These are phyloP conservation scores for Entomyzon cyanotis DNA, from an alignment of 2,113 vertebrate species.

Conservation along the genomic window DNA sequence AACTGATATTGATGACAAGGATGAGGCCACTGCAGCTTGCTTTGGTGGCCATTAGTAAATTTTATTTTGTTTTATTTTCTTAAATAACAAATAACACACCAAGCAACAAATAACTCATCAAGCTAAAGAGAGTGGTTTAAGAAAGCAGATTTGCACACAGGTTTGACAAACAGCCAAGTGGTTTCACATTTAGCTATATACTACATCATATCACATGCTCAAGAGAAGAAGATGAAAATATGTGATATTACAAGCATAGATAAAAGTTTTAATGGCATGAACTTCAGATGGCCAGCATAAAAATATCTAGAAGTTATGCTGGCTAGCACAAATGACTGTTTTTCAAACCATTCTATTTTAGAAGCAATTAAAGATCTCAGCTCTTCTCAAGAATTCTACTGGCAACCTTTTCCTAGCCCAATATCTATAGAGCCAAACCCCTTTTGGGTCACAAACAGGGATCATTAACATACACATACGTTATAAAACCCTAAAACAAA, in stretches of 20 bases:
- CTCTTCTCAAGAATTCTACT: neutral
- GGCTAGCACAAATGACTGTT: neutral
- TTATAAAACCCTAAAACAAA: neutral
- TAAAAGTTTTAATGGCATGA: neutral
- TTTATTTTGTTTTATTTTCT: neutral
- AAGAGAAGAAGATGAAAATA: neutral
- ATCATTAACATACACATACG: fast-evolving
- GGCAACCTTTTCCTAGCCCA: neutral
- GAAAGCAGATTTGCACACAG: neutral
- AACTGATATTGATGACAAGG: neutral
- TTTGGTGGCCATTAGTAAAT: neutral
- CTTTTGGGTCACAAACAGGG: neutral
- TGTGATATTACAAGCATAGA: neutral
- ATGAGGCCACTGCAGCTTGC: neutral
- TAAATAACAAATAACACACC: neutral
- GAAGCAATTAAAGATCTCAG: neutral
- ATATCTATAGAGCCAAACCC: neutral
- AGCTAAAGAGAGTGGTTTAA: neutral
- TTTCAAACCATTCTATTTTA: neutral
- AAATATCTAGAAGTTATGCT: neutral
- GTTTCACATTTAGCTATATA: neutral
- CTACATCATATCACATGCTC: neutral
- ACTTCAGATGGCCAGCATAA: neutral
- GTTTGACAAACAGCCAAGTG: neutral
- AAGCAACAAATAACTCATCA: neutral